A percentile compares a stretch with the other conserved stretches of the same genome.
phyloP scores from a whole-genome alignment of 2,113 vertebrate genomes.

The Pangasianodon gigas region DNA sequence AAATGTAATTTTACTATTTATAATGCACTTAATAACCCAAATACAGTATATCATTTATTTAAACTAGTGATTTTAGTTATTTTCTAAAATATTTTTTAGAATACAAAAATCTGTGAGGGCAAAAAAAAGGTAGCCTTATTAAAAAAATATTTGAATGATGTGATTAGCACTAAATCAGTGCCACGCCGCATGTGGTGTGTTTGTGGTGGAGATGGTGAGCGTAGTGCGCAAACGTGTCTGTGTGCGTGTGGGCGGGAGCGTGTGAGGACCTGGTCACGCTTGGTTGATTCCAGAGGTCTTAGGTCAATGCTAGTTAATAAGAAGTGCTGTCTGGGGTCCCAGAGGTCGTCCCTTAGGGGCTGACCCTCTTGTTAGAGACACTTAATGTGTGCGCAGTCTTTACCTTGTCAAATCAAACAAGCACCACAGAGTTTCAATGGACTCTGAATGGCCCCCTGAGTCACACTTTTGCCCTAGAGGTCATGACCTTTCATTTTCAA shows the following conservation, averaged over 20 bases:
- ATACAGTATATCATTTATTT: background rate
- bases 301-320: slow-evolving; percentile 74
- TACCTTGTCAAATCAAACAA: slow-evolving; percentile 94
- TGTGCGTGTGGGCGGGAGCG: slow-evolving; percentile 4
- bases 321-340: slow-evolving; percentile 71
- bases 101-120: background rate
- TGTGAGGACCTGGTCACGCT: slow-evolving; percentile 61
- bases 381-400: slow-evolving; percentile 92
- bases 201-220: background rate
- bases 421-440: slow-evolving; percentile 74
- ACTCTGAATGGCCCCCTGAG: slow-evolving; percentile 79
- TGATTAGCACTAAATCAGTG: background rate
- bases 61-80: background rate
- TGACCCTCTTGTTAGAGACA: slow-evolving; percentile 86
- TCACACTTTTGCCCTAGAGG: slow-evolving; percentile 85
- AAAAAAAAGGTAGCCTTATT: background rate
- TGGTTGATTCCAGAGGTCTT: slow-evolving; percentile 65
- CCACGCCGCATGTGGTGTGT: background rate
- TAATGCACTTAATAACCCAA: background rate
- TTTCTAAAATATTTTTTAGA: background rate
- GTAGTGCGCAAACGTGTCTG: background rate
- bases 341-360: slow-evolving; percentile 75
- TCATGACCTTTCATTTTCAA: slow-evolving; percentile 84
- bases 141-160: background rate
- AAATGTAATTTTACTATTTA: background rate